These are phyloP conservation scores for Lomographa bimaculata DNA, from an alignment of 2,888 invertebrate genomes.

Conservation along the genomic window DNA sequence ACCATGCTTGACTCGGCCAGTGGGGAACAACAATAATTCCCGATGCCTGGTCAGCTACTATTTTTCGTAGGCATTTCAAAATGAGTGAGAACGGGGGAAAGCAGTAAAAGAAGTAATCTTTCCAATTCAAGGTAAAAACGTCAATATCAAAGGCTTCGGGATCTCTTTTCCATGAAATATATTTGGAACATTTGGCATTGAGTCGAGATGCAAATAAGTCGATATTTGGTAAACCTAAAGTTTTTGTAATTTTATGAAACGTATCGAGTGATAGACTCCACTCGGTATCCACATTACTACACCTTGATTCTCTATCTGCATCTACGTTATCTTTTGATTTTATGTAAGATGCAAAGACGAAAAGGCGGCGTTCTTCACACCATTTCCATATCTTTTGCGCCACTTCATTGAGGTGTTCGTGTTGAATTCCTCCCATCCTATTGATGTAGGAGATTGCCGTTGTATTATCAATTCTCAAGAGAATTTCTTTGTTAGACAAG, in stretches of 20 bases:
- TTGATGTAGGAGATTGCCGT: conserved; percentile 22
- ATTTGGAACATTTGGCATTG: conserved; percentile 31
- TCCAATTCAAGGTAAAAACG: conserved; percentile 35
- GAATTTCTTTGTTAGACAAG: conserved; percentile 4
- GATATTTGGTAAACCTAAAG: conserved; percentile 27
- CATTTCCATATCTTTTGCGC: conserved; percentile 11
- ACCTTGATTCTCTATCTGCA: conserved; percentile 16
- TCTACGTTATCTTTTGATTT: conserved; percentile 6
- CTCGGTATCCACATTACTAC: conserved; percentile 9
- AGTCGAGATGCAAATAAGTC: conserved; percentile 32
- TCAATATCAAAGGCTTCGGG: conserved; percentile 29
- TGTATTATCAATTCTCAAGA: conserved; percentile 21
- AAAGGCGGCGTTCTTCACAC: conserved; percentile 9
- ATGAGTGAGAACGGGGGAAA: conserved; percentile 31
- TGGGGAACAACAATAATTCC: conserved; percentile 30
- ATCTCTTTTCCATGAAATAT: conserved; percentile 30
- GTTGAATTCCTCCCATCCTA: conserved; percentile 18
- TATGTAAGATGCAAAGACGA: conserved; percentile 15
- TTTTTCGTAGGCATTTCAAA: conserved; percentile 26
- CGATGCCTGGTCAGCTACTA: conserved; percentile 25
- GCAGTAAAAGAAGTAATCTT: conserved; percentile 24
- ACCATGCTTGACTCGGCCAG: conserved; percentile 35
- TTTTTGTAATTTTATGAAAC: conserved; percentile 1
- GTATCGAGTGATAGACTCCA: conserved; percentile 5
- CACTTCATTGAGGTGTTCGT: conserved; percentile 6